Percentiles rank a stretch among this genome's conserved stretches.
phyloP scores from a whole-genome alignment of 1,140 invertebrate genomes.

The Rhagoletis zephyria region DNA sequence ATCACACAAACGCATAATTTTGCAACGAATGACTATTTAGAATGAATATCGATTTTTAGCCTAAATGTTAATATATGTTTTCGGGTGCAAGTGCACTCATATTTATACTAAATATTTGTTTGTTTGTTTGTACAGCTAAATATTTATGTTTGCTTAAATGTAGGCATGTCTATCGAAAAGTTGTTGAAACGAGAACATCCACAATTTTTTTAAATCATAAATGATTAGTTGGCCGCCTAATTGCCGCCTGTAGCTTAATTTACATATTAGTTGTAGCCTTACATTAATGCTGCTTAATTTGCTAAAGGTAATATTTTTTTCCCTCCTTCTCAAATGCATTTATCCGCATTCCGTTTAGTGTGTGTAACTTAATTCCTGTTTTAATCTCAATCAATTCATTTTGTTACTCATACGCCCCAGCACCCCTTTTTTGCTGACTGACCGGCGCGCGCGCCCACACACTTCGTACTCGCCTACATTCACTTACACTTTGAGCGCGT shows the following conservation, averaged over 20 bases:
- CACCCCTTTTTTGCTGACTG: neutral
- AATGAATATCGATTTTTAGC: conserved; percentile 46
- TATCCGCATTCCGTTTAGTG: neutral
- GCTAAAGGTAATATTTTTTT: conserved; percentile 36
- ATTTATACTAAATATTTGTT: neutral
- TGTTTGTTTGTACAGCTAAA: neutral
- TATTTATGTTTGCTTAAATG: conserved; percentile 20
- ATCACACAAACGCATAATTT: conserved; percentile 42
- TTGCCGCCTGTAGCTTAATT: neutral
- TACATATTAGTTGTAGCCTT: conserved; percentile 1
- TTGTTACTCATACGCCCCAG: conserved; percentile 3
- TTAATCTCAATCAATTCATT: conserved; percentile 39
- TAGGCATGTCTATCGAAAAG: conserved; percentile 24
- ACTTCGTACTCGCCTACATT: neutral
- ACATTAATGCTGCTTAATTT: neutral
- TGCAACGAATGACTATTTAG: conserved; percentile 33
- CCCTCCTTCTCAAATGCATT: neutral
- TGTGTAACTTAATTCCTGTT: conserved; percentile 25
- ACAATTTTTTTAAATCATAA: neutral
- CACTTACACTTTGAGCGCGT: conserved; percentile 56
- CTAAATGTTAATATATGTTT: conserved; percentile 10
- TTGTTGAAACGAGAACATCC: conserved; percentile 18
- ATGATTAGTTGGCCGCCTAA: neutral
- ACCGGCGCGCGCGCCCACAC: neutral
- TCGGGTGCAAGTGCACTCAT: neutral